These are phyloP conservation scores for Laupala kohalensis DNA, from an alignment of 1,140 invertebrate genomes.

Conservation along the genomic window DNA sequence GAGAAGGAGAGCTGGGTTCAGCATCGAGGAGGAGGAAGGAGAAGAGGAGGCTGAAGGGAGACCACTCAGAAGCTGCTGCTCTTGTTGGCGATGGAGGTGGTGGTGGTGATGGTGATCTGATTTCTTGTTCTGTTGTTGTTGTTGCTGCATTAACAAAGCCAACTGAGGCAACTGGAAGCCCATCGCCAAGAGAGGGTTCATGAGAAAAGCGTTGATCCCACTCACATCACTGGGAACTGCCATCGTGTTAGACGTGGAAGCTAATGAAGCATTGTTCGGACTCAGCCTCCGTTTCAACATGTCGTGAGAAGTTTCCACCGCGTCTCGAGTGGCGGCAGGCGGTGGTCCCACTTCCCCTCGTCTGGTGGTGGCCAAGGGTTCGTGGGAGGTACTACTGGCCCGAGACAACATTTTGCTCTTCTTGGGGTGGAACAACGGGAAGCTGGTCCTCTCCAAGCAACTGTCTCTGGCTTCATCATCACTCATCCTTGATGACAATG, in stretches of 20 bases:
- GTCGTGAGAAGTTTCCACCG: not conserved
- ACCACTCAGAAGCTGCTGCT: not conserved
- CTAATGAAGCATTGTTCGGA: not conserved
- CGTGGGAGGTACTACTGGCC: not conserved
- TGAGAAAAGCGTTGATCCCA: not conserved
- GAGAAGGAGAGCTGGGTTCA: slow-evolving; percentile 2
- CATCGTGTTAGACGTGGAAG: not conserved
- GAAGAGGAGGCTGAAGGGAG: not conserved
- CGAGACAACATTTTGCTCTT: slow-evolving; percentile 8
- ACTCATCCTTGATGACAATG: slow-evolving; percentile 8
- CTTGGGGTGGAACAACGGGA: slow-evolving; percentile 9
- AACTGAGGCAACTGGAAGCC: slow-evolving; percentile 10
- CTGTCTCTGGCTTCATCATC: slow-evolving; percentile 4
- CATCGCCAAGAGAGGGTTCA: slow-evolving; percentile 10
- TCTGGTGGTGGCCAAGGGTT: not conserved
- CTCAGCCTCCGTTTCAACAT: slow-evolving; percentile 1
- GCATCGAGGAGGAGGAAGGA: not conserved
- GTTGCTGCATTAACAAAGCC: slow-evolving; percentile 8
- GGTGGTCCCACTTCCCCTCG: not conserved
- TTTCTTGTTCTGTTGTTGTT: slow-evolving; percentile 10
- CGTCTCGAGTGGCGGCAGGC: not conserved
- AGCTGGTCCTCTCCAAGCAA: slow-evolving; percentile 9
- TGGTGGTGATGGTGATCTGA: too few species aligned
- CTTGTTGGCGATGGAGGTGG: too few species aligned
- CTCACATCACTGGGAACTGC: not conserved